Evolutionary conservation across 2,797 vertebrate species (phyloP).

Genomic region (Neomorphus geoffroyi): DNA sequence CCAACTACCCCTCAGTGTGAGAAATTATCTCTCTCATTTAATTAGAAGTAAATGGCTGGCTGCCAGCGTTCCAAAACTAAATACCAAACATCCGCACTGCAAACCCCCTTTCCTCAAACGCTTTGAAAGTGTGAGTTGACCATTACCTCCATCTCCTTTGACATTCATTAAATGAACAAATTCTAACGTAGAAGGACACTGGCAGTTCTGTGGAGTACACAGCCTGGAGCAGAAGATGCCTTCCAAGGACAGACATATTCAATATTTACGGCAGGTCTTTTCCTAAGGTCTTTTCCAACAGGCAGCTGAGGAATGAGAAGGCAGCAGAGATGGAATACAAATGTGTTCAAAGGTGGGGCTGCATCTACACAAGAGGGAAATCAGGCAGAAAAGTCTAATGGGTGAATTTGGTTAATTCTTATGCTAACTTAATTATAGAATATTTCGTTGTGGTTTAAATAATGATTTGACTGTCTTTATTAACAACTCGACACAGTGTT

Average conservation of each 20-base stretch:
- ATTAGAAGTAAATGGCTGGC: constrained; percentile 15
- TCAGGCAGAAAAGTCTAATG: not conserved
- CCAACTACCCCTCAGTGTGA: not conserved
- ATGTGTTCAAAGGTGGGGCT: not conserved
- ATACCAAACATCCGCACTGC: not conserved
- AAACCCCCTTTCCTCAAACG: not conserved
- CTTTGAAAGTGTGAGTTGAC: not conserved
- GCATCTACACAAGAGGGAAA: not conserved
- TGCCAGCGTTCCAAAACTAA: not conserved
- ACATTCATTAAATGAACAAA: not conserved
- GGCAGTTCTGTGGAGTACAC: too few species aligned
- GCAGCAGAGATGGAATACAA: not conserved
- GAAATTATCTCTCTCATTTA: constrained; percentile 9
- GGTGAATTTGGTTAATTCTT: not conserved
- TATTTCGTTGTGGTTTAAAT: not conserved
- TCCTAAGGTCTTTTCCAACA: not conserved
- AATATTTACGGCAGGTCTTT: not conserved
- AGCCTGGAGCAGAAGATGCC: not conserved
- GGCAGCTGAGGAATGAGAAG: not conserved
- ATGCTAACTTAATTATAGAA: not conserved
- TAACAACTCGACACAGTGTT: not conserved
- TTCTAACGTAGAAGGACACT: not conserved
- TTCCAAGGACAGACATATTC: not conserved
- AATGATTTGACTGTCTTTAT: not conserved
- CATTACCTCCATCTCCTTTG: not conserved